Evolutionary conservation across 2,113 vertebrate genomes (phyloP).

Genomic region (Irena cyanogastra): DNA sequence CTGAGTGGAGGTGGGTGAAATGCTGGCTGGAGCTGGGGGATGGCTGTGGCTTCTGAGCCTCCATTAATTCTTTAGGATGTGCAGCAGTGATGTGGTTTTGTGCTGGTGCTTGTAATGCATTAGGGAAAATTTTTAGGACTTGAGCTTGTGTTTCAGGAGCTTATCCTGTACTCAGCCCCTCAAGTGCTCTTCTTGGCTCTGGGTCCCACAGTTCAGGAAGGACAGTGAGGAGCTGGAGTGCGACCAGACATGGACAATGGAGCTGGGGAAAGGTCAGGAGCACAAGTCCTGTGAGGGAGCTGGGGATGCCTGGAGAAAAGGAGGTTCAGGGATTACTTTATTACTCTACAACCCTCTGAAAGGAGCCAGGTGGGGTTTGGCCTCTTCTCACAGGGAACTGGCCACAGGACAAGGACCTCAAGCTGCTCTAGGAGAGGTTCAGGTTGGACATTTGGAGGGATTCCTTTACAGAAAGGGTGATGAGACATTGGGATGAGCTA

Average conservation of each 20-base stretch:
- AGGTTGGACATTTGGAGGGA: neutral
- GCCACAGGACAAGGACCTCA: neutral
- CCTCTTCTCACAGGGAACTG: neutral
- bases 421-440: no score
- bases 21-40: neutral
- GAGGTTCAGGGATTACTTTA: neutral
- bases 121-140: neutral
- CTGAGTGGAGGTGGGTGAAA: accelerated
- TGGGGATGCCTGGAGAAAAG: neutral
- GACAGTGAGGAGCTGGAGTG: neutral
- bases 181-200: neutral
- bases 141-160: accelerated
- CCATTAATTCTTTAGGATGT: accelerated
- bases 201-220: no score
- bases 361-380: no score
- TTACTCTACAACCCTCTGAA: neutral
- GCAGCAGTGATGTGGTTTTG: no score
- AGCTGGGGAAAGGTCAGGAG: neutral
- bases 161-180: accelerated
- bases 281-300: neutral
- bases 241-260: accelerated
- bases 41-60: accelerated
- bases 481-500: no score
- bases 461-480: neutral
- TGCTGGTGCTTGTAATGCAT: accelerated